Evolutionary conservation across 2,113 vertebrate genomes (phyloP), one percentile per base, ranked within the genome.

Genomic region (Sialia sialis): DNA sequence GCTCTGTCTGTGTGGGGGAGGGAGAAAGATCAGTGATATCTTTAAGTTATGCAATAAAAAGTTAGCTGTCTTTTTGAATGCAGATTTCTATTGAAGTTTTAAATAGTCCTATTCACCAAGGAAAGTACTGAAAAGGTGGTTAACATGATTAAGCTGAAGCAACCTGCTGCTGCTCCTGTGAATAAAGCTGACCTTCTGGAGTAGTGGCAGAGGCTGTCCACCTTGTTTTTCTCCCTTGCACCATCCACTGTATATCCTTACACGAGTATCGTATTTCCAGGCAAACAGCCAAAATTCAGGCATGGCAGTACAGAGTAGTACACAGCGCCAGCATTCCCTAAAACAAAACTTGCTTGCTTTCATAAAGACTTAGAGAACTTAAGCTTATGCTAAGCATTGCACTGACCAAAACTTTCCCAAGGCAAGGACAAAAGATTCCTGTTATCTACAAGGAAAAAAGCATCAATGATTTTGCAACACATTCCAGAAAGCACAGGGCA

Each of bases 21-120:
- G 94, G 96, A 96, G 73, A 94, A 86, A 79, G 79, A 96, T 93
- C 89, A 96, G 89, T 94, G 97, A 96, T 97, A 96, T 85, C 95
- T 96, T 96, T 85, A 96, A 97, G 92, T 97, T 96, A 97, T 54
- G 95, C 94, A 97, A 95, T 94, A 95, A 86, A 93, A 96, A 95
- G 89, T 96, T 94, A 89, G 90, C 92, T 96, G 90, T 92, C 91
- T 91, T 93, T 96, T 96, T 95, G 77, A 96, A 96, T 84, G 94
- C 73, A 94, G 89, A 96, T 95, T 94, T 93, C 88, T 93, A 89
- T 62, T 89, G 63, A 94, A 93, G 92, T 93, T 94, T 93, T 94
- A 94, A 96, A 94, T 91, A 93, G 89, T 74, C 19, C 56, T 94
- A 34, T 91, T 94, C 91, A 78, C 68, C 86, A 82, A 88, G 55